Evolutionary conservation across 2,888 invertebrate species (phyloP).

Genomic region (Psylliodes chrysocephalus): DNA sequence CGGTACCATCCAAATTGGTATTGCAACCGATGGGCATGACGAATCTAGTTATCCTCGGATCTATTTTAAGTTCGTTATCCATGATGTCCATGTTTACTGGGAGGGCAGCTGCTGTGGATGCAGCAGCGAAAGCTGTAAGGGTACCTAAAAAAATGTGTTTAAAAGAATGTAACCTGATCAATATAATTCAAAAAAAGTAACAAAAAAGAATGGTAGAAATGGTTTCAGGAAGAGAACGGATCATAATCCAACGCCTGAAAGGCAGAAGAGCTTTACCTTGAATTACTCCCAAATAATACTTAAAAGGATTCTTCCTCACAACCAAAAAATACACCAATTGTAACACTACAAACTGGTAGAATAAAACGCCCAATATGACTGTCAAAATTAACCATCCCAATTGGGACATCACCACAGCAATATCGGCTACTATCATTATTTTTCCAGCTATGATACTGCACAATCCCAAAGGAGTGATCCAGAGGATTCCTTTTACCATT

Average conservation of each 20-base stretch:
- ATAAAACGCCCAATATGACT: constrained; percentile 81
- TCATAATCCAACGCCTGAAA: too few relatives aligned
- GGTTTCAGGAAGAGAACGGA: too few relatives aligned
- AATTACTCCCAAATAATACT: constrained; percentile 80
- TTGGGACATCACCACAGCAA: constrained; percentile 74
- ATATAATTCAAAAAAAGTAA: too few relatives aligned
- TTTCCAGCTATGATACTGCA: constrained; percentile 87
- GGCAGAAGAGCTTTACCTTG: too few relatives aligned
- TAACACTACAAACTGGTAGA: constrained; percentile 87
- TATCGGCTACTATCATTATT: constrained; percentile 76
- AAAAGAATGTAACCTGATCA: too few relatives aligned
- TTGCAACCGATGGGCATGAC: constrained; percentile 92
- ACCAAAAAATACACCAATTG: constrained; percentile 85
- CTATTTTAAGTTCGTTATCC: constrained; percentile 84
- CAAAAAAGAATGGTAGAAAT: too few relatives aligned
- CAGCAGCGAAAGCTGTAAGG: constrained; percentile 89
- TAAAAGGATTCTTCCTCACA: constrained; percentile 85
- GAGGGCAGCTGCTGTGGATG: constrained; percentile 90
- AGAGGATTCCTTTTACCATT: constrained; percentile 91
- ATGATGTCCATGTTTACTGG: constrained; percentile 87
- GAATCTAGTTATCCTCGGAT: constrained; percentile 85
- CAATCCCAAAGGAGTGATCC: constrained; percentile 89
- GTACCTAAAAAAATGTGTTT: constrained; percentile 60
- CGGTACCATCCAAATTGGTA: constrained; percentile 93
- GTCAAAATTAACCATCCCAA: constrained; percentile 83